Percentiles rank a stretch among this genome's conserved stretches.
Evolutionary conservation across 2,888 invertebrate species (phyloP).

Genomic region (Xestobium rufovillosum): DNA sequence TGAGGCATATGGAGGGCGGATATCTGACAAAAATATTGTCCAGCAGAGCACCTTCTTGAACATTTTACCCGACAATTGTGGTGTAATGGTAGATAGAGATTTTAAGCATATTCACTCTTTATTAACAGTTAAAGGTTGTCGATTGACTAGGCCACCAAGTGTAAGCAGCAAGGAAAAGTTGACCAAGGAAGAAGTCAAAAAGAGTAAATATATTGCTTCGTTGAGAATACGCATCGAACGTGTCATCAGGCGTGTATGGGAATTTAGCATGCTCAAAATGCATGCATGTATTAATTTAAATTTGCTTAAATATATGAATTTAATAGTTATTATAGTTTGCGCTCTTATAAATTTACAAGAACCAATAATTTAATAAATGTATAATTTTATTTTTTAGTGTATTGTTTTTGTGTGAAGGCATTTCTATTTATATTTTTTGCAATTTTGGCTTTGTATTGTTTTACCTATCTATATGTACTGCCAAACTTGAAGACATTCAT

Average conservation of each 20-base stretch:
- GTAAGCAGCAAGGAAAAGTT: slow-evolving; percentile 6
- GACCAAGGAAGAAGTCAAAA: slow-evolving; percentile 11
- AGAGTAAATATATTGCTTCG: slow-evolving; percentile 17
- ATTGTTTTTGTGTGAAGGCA: too few species aligned
- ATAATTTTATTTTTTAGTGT: too few species aligned
- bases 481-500: too few species aligned
- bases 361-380: too few species aligned
- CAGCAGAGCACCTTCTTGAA: neutral
- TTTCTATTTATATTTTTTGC: too few species aligned
- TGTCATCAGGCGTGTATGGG: slow-evolving; percentile 14
- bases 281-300: slow-evolving; percentile 4
- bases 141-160: slow-evolving; percentile 18
- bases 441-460: too few species aligned
- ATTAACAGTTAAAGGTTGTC: slow-evolving; percentile 14
- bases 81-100: slow-evolving; percentile 3
- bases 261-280: slow-evolving; percentile 10
- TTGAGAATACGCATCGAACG: slow-evolving; percentile 18
- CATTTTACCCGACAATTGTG: neutral
- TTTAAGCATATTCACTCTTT: slow-evolving; percentile 2
- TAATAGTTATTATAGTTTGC: neutral
- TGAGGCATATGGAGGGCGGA: neutral
- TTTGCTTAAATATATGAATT: neutral
- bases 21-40: neutral
- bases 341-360: too few species aligned
- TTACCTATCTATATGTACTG: too few species aligned